A percentile compares a stretch with the other conserved stretches of the same genome.
Conservation (phyloP, 2,113 vertebrate species). For the Takifugu flavidus region DNA sequence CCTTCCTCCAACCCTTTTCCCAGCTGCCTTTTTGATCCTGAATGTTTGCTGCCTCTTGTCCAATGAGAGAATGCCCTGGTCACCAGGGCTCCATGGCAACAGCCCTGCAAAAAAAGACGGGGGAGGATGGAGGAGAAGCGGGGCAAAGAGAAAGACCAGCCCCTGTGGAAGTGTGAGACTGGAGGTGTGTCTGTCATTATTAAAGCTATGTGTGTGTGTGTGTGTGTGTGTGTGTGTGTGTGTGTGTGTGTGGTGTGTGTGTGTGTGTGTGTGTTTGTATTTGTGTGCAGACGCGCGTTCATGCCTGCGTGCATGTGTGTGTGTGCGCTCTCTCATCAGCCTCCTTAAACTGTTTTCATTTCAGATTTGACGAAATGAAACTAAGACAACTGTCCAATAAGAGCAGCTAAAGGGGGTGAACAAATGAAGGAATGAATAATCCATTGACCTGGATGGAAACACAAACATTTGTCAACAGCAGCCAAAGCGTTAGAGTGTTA, state of each 20-base stretch:
- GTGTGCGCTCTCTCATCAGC: not conserved
- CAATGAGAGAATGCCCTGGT: constrained; percentile 61
- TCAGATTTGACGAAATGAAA: too few species aligned
- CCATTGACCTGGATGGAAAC: too few species aligned
- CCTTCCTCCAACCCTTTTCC: constrained; percentile 8
- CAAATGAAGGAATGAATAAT: too few species aligned
- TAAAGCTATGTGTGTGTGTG: constrained; percentile 41
- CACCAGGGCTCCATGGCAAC: constrained; percentile 75
- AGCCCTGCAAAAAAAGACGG: constrained; percentile 50
- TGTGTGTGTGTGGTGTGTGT: constrained; percentile 28
- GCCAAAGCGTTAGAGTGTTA: too few species aligned
- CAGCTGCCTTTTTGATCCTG: constrained; percentile 14
- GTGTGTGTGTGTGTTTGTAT: constrained; percentile 5
- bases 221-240: constrained; percentile 11
- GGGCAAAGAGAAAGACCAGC: constrained; percentile 23
- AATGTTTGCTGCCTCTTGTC: constrained; percentile 35
- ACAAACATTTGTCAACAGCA: too few species aligned
- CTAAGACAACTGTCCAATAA: too few species aligned
- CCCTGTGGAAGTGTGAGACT: constrained; percentile 44
- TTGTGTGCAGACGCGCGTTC: constrained; percentile 23
- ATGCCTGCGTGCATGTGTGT: not conserved
- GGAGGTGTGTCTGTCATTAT: constrained; percentile 52
- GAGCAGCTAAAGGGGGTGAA: too few species aligned
- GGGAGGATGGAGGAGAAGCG: constrained; percentile 17
- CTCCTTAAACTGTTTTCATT: too few species aligned